phyloP scores from a whole-genome alignment of 1,140 invertebrate species.

The Notospermus geniculatus region DNA sequence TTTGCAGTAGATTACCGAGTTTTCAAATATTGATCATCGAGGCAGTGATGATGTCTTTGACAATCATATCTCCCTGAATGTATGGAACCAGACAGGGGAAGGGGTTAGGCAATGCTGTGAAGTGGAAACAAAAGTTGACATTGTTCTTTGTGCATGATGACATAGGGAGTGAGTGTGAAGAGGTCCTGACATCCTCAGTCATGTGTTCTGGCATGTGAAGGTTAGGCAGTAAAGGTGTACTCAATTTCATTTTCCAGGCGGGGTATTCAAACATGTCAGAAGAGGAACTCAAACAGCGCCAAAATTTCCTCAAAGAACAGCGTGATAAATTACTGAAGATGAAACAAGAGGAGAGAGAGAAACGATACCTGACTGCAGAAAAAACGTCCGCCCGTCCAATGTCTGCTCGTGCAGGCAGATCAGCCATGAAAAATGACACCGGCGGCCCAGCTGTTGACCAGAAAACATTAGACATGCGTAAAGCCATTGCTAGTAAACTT shows the following conservation, averaged over 20 bases:
- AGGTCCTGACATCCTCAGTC: too few species aligned
- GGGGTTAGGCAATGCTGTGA: too few species aligned
- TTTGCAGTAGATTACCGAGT: too few species aligned
- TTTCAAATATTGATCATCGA: too few species aligned
- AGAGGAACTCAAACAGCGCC: slow-evolving; percentile 74
- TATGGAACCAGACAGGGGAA: too few species aligned
- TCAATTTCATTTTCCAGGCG: slow-evolving; percentile 34
- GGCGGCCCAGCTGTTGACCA: slow-evolving; percentile 48
- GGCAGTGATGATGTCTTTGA: too few species aligned
- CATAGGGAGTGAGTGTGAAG: too few species aligned
- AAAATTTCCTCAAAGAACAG: slow-evolving; percentile 80
- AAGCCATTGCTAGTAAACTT: slow-evolving; percentile 76
- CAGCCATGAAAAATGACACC: slow-evolving; percentile 55
- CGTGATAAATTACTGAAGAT: slow-evolving; percentile 84
- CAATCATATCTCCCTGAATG: too few species aligned
- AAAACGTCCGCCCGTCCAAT: slow-evolving; percentile 61
- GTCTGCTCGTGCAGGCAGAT: slow-evolving; percentile 68
- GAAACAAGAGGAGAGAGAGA: slow-evolving; percentile 80
- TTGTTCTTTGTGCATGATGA: too few species aligned
- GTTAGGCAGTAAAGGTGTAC: too few species aligned
- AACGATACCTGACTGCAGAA: slow-evolving; percentile 61
- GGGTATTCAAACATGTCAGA: slow-evolving; percentile 40
- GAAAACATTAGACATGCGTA: slow-evolving; percentile 71
- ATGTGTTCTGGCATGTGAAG: too few species aligned
- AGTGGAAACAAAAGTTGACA: too few species aligned